Conservation (phyloP, 2,797 vertebrate species). For the Pangasius larnaudii region DNA sequence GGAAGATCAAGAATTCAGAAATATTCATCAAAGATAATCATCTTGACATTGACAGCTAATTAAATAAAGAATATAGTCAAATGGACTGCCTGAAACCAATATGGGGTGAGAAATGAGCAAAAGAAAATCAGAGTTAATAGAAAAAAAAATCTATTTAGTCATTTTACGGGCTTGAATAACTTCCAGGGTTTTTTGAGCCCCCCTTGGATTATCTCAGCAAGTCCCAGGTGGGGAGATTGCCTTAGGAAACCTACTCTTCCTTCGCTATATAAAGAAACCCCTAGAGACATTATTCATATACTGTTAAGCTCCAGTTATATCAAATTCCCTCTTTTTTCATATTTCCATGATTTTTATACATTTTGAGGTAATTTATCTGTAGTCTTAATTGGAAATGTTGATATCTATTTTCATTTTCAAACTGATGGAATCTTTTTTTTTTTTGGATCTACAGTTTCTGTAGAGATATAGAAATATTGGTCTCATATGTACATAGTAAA, state of each 20-base stretch:
- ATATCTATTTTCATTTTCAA: conserved; percentile 74
- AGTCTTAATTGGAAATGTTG: conserved; percentile 80
- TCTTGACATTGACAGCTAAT: conserved; percentile 69
- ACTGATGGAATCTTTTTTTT: conserved; percentile 59
- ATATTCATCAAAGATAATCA: conserved; percentile 61
- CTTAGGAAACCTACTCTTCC: conserved; percentile 79
- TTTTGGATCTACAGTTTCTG: conserved; percentile 41
- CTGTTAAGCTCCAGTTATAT: conserved; percentile 77
- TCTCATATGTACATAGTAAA: background rate
- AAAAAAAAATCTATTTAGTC: conserved; percentile 85
- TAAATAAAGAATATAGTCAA: conserved; percentile 77
- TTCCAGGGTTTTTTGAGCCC: conserved; percentile 79
- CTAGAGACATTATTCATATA: conserved; percentile 82
- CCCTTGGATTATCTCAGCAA: conserved; percentile 72
- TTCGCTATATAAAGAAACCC: conserved; percentile 76
- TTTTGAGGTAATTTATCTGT: conserved; percentile 80
- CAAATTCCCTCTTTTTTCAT: conserved; percentile 77
- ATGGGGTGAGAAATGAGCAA: conserved; percentile 73
- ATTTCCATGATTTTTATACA: conserved; percentile 79
- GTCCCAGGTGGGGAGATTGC: conserved; percentile 77
- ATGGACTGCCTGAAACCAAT: conserved; percentile 72
- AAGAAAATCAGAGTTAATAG: conserved; percentile 79
- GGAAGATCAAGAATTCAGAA: conserved; percentile 50
- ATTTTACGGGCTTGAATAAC: conserved; percentile 83
- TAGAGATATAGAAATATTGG: background rate